Evolutionary conservation across 2,888 invertebrate genomes (phyloP), one percentile per base, ranked within the genome.

Genomic region (Meiosimyza platycephala): DNA sequence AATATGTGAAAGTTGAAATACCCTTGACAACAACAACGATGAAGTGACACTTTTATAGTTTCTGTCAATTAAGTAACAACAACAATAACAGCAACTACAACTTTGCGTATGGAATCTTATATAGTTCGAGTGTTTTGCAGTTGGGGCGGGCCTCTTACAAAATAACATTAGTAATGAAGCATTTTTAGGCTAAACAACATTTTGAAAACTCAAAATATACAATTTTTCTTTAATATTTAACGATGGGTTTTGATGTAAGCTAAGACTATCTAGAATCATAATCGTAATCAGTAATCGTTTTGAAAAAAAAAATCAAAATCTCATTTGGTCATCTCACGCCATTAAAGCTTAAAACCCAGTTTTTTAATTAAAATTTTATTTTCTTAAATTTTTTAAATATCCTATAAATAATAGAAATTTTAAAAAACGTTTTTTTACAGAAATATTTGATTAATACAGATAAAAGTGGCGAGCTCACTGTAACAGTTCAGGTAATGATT

Each of bases 361-460:
- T n/a, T 18, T 1, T 47, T 13, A 16, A 22, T 50, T 3, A 13
- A 5, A 22, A 11, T 66, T 54, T 28, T n/a, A 7, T 62, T 70
- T 60, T 1, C 9, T 47, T 50, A 13, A 9, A n/a, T 52, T 5
- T 47, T n/a, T 62, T 52, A 7, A 16, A 22, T 13, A 22, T 40
- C 13, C 63, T 40, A 28, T 3, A 3, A 28, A 28, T 28, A 28
- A 28, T 28, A 4, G 15, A 57, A 22, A 68, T 47, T 6, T 64
- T 63, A 52, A 33, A 74, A 18, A 54, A n/a, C 40, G 33, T 72
- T 64, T 52, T 51, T 54, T 93, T 91, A 16, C 90, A 93, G 93
- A 93, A 92, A 90, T 93, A 93, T 88, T 90, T 92, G 77, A 91
- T 93, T 81, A 92, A 91, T 84, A 93, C 93, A 63, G 93, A 93